Evolutionary conservation across 2,113 vertebrate genomes (phyloP), one percentile per base, ranked within the genome.

Genomic region (Colistium nudipinnis): DNA sequence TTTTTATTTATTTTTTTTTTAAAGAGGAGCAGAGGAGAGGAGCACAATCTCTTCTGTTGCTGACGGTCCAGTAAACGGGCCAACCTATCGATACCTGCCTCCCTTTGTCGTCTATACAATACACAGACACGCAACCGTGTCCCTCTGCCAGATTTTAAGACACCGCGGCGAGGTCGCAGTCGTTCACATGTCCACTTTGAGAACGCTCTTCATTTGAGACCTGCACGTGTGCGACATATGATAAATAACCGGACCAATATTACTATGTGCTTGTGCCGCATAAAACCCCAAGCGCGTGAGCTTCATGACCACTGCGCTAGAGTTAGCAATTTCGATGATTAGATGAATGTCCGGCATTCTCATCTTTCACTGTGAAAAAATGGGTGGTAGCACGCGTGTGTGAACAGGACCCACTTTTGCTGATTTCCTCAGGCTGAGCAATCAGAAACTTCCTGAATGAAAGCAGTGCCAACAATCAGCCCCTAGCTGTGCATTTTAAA

Each of bases 81-180:
- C 70, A 63, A 49, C 77, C 35, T 56, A 61, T 72, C 60, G 39
- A 76, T 51, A 69, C 41, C 54, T 47, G 67, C 64, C 35, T 71
- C 48, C 20, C 45, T 64, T 72, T 62, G 38, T 55, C 60, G 55
- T 54, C 17, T 24, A 25, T 45, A 71, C 20, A 62, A 60, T 10
- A 43, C 59, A 19, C 7, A 60, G 62, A 73, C 48, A 14, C 33
- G 28, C 60, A 57, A 51, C 51, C 20, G 30, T 48, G 35, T 66
- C 69, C 12, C 53, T 66, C 45, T 55, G 74, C 79, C 81, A 60
- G 63, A 78, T 71, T 76, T 72, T 70, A 74, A 76, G 51, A 62
- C 2, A 55, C 59, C 43, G 59, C 71, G 68, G 55, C 16, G 39
- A 80, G 45, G 67, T 64, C 53, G 52, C 25, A 16, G 41, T 71